These are phyloP conservation scores for Martes martes DNA, from an alignment of 2,113 vertebrate genomes.

Conservation along the genomic window DNA sequence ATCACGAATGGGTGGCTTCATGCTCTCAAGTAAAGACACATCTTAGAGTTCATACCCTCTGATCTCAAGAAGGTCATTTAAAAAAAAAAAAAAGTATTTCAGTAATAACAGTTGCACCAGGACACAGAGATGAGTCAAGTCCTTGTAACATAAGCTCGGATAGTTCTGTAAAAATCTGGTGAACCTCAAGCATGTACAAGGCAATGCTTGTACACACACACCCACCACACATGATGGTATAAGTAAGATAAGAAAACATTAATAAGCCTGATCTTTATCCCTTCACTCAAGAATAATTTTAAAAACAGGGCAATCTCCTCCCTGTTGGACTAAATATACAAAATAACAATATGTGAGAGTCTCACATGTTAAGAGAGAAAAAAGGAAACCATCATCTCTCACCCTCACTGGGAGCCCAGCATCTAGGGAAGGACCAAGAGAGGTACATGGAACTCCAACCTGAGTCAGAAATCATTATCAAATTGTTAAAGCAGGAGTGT, in stretches of 20 bases:
- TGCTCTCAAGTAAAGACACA: neutral
- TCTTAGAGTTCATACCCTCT: neutral
- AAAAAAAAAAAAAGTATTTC: neutral
- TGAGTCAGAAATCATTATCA: neutral
- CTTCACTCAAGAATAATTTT: neutral
- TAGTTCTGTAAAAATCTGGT: neutral
- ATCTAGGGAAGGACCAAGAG: neutral
- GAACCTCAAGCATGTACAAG: neutral
- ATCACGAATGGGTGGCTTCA: neutral
- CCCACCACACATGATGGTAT: no score
- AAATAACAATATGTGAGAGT: neutral
- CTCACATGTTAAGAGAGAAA: neutral
- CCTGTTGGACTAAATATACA: neutral
- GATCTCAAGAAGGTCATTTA: neutral
- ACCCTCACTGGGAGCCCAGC: neutral
- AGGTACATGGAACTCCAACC: neutral
- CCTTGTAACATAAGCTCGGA: neutral
- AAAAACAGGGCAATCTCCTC: neutral
- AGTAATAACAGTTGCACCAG: neutral
- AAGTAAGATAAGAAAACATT: neutral
- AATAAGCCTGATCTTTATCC: neutral
- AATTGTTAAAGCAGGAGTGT: neutral
- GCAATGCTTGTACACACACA: no score
- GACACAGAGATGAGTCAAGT: neutral
- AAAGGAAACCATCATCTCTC: neutral